Percentiles rank a stretch among this genome's conserved stretches.
Evolutionary conservation across 2,797 vertebrate genomes (phyloP).

Genomic region (Podarcis siculus): DNA sequence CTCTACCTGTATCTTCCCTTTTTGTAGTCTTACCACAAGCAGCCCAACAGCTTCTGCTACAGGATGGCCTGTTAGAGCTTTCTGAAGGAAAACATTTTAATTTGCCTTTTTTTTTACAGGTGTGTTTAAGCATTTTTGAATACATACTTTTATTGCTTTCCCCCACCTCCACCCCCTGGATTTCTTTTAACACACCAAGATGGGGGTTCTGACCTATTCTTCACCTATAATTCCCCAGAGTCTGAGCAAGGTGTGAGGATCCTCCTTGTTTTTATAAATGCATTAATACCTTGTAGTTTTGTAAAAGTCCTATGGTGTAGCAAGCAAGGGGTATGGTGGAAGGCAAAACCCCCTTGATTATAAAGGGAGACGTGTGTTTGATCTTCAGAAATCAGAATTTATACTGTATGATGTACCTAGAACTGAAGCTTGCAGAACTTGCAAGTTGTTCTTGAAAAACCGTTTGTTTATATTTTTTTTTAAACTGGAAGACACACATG

Average conservation of each 20-base stretch:
- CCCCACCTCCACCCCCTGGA: neutral
- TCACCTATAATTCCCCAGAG: slow-evolving; percentile 17
- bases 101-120: slow-evolving; percentile 35
- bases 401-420: slow-evolving; percentile 50
- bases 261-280: slow-evolving; percentile 43
- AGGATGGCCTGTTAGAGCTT: slow-evolving; percentile 28
- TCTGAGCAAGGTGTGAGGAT: slow-evolving; percentile 36
- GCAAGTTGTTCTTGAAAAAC: slow-evolving; percentile 48
- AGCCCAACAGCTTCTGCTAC: slow-evolving; percentile 74
- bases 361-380: slow-evolving; percentile 43
- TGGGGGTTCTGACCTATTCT: slow-evolving; percentile 18
- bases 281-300: slow-evolving; percentile 52
- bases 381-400: slow-evolving; percentile 45
- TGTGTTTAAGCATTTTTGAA: slow-evolving; percentile 37
- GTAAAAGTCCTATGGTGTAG: slow-evolving; percentile 45
- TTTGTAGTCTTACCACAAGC: slow-evolving; percentile 74
- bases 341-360: slow-evolving; percentile 36
- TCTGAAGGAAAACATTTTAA: slow-evolving; percentile 34
- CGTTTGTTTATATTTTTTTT: slow-evolving; percentile 54
- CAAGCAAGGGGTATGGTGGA: slow-evolving; percentile 40
- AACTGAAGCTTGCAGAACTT: slow-evolving; percentile 39
- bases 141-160: slow-evolving; percentile 22
- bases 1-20: slow-evolving; percentile 80
- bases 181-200: slow-evolving; percentile 40
- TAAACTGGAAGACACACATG: slow-evolving; percentile 49